Percentiles rank a stretch among this genome's conserved stretches.
Conservation (phyloP, 2,113 vertebrate genomes). For the Myotis brandtii region DNA sequence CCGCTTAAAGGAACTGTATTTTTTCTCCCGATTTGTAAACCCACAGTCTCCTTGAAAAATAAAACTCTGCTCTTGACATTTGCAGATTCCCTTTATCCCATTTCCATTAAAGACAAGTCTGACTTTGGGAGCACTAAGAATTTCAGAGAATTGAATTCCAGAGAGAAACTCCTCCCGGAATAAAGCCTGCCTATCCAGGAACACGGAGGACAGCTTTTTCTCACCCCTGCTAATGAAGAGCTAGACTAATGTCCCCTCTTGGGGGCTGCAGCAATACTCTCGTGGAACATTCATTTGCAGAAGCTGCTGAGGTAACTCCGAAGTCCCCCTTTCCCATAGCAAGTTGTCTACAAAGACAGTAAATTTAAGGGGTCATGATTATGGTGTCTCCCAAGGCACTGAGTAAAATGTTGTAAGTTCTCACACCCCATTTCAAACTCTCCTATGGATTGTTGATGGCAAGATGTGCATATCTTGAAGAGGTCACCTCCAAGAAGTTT, state of each 20-base stretch:
- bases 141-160: constrained; percentile 75
- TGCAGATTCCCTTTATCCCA: constrained; percentile 67
- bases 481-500: constrained; percentile 77
- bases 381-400: constrained; percentile 72
- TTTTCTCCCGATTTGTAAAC: constrained; percentile 62
- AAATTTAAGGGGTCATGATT: constrained; percentile 76
- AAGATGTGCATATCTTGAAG: constrained; percentile 46
- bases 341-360: constrained; percentile 78
- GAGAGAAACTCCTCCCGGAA: constrained; percentile 70
- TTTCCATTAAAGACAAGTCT: constrained; percentile 74
- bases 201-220: constrained; percentile 77
- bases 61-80: constrained; percentile 73
- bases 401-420: constrained; percentile 65
- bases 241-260: constrained; percentile 76
- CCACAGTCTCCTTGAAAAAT: constrained; percentile 66
- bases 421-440: constrained; percentile 71
- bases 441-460: constrained; percentile 66
- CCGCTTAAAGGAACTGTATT: constrained; percentile 5
- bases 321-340: constrained; percentile 69
- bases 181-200: constrained; percentile 69
- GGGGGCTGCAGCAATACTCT: constrained; percentile 67
- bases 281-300: constrained; percentile 74
- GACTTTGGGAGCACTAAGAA: constrained; percentile 74
- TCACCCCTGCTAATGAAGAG: constrained; percentile 77
- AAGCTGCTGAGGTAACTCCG: constrained; percentile 76